Evolutionary conservation across 2,797 vertebrate genomes (phyloP).

Genomic region (Siniperca undulata): DNA sequence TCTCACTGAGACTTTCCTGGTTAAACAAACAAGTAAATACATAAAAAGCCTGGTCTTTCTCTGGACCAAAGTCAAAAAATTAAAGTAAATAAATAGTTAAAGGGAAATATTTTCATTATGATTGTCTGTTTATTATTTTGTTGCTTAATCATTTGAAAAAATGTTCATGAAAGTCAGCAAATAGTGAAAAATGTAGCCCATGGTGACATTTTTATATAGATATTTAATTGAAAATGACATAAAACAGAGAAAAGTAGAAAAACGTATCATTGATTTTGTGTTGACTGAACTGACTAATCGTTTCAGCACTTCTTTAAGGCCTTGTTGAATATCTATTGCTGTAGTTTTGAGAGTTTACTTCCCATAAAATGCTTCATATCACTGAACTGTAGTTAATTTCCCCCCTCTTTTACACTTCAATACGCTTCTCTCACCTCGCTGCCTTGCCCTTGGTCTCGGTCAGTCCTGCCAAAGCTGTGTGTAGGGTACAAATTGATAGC

Average conservation of each 20-base stretch:
- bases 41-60: neutral
- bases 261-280: neutral
- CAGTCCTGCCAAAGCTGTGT: slow-evolving; percentile 35
- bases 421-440: slow-evolving; percentile 7
- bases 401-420: slow-evolving; percentile 19
- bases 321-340: neutral
- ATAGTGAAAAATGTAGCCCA: neutral
- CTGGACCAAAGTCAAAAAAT: neutral
- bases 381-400: slow-evolving; percentile 21
- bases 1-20: too few relatives aligned
- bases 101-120: neutral
- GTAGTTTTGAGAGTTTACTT: neutral
- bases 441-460: slow-evolving; percentile 68
- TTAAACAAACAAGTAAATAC: neutral
- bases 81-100: neutral
- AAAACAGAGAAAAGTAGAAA: neutral
- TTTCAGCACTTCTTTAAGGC: neutral
- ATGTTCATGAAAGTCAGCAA: neutral
- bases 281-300: neutral
- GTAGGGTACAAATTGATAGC: slow-evolving; percentile 70
- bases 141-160: neutral
- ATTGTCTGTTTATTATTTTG: neutral
- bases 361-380: neutral
- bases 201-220: neutral
- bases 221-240: neutral